These are phyloP conservation scores for Huso huso DNA, from an alignment of 2,797 vertebrate genomes.

Conservation along the genomic window DNA sequence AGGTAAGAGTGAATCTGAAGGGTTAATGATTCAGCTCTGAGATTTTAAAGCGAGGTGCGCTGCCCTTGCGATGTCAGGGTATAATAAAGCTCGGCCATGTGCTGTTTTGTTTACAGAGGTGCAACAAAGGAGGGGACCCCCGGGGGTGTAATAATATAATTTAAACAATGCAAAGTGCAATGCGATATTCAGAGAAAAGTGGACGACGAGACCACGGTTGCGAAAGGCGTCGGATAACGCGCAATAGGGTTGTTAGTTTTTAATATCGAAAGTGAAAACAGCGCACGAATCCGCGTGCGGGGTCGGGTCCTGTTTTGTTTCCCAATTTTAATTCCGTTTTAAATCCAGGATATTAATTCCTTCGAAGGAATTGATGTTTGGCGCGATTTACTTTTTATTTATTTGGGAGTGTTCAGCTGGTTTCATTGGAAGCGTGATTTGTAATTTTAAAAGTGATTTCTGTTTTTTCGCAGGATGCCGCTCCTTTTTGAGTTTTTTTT, in stretches of 20 bases:
- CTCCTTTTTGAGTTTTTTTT: too few species aligned
- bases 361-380: neutral
- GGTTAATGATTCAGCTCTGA: too few species aligned
- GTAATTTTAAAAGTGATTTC: too few species aligned
- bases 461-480: too few species aligned
- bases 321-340: neutral
- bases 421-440: too few species aligned
- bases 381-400: slow-evolving; percentile 12
- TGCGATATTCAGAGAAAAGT: slow-evolving; percentile 54
- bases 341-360: too few species aligned
- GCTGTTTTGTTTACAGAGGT: slow-evolving; percentile 41
- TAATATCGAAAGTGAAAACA: neutral
- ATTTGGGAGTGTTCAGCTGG: slow-evolving; percentile 1
- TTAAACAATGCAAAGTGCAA: too few species aligned
- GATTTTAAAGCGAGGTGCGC: too few species aligned
- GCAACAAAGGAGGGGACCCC: slow-evolving; percentile 51
- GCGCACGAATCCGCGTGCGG: neutral
- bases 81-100: too few species aligned
- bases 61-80: too few species aligned
- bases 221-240: neutral
- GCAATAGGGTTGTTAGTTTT: neutral
- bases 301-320: neutral
- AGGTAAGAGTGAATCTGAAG: too few species aligned
- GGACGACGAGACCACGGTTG: slow-evolving; percentile 27
- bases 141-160: slow-evolving; percentile 47